phyloP scores from a whole-genome alignment of 92 coral and sea anemone species.

The Zoanthus gigantus region DNA sequence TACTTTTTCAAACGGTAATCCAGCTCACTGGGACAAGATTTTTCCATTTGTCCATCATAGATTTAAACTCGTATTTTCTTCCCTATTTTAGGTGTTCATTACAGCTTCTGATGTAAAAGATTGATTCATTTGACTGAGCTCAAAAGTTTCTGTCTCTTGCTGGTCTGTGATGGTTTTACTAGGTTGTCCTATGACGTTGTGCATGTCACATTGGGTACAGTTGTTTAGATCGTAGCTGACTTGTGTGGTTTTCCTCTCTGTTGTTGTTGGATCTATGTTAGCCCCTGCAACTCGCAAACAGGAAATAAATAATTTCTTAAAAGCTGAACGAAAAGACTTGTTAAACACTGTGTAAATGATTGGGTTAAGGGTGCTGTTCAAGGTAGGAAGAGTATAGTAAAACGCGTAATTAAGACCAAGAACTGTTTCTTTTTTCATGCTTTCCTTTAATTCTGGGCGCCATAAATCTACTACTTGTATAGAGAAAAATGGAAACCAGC shows the following conservation, averaged over 20 bases:
- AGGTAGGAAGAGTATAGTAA: slow-evolving; percentile 1
- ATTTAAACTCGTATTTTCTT: neutral
- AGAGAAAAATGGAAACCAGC: slow-evolving; percentile 89
- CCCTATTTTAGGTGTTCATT: too few species aligned
- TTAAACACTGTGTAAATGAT: slow-evolving; percentile 34
- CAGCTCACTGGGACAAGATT: neutral
- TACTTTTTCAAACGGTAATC: too few species aligned
- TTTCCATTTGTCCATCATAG: too few species aligned
- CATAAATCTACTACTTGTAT: slow-evolving; percentile 67
- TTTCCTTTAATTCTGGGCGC: slow-evolving; percentile 9
- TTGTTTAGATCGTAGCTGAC: slow-evolving; percentile 28
- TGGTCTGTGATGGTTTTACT: neutral
- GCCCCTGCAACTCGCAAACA: neutral
- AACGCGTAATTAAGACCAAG: neutral
- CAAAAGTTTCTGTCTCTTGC: slow-evolving; percentile 32
- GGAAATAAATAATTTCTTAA: slow-evolving; percentile 26
- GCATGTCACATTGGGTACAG: neutral
- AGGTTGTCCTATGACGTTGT: neutral
- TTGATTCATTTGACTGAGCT: slow-evolving; percentile 17
- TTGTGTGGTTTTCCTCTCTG: slow-evolving; percentile 30
- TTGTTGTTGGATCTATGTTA: neutral
- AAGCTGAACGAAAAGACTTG: slow-evolving; percentile 35
- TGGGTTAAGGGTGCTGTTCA: slow-evolving; percentile 41
- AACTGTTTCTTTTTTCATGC: neutral
- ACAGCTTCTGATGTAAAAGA: neutral